Base-by-base conservation (phyloP, 2,113 vertebrate genomes). In the Poecilia latipinna region DNA sequence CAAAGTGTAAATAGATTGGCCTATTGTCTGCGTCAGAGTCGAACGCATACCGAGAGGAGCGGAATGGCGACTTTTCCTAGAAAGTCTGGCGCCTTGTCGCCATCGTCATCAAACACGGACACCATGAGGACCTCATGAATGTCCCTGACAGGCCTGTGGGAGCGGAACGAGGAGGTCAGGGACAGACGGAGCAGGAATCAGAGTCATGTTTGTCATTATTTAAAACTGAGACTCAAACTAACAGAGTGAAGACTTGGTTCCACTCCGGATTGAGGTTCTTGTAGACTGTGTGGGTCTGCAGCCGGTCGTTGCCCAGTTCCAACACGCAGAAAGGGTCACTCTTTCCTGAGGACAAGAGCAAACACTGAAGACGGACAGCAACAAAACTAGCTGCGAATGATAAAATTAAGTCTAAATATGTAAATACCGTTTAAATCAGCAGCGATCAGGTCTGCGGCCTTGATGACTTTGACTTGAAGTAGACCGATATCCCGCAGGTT, bases 241-340 rank as follows among this genome's bases (percentile, higher is more conserved):
- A 99, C 98, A 99, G 93, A 0, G 97, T 98, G 75, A 99, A 98
- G 84, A 97, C 97, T 94, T 96, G 95, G 86, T 97, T 97, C 98
- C 98, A 99, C 82, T 97, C 97, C 0, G 98, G 98, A 72, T 98
- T 84, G 77, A 99, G 97, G 82, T 89, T 99, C 93, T 99, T 99
- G 86, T 99, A 99, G 84, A 99, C 74, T 0, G 97, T 99, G 66
- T 97, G 97, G 1, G 96, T 98, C 91, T 97, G 97, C 65, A 99
- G 95, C 24, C 96, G 88, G 94, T 98, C 96, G 0, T 98, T 99
- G 29, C 96, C 97, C 83, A 99, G 81, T 72, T 98, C 96, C 90
- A 99, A 28, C 39, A 99, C 94, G 82, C 98, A 99, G 91, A 98
- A 99, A 19, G 98, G 98, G 87, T 99, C 98, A 0, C 97, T 99